Evolutionary conservation across 2,888 invertebrate genomes (phyloP).

Genomic region (Cosmia trapezina): DNA sequence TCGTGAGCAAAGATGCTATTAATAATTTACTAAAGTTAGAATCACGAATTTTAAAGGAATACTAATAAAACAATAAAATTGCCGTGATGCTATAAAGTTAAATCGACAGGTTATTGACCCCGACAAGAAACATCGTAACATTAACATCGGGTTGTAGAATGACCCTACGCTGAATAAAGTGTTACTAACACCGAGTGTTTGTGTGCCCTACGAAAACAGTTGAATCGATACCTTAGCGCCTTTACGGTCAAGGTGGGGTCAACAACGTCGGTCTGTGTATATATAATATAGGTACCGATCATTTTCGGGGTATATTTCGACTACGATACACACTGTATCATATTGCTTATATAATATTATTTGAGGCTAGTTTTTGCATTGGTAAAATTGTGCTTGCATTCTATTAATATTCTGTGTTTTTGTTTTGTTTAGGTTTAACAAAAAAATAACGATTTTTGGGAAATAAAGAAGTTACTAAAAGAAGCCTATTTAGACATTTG

Average conservation of each 20-base stretch:
- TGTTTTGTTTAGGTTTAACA: too few relatives aligned
- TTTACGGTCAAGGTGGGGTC: conserved; percentile 62
- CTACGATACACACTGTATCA: not conserved
- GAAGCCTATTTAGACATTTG: too few relatives aligned
- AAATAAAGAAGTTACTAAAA: too few relatives aligned
- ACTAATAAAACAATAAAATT: not conserved
- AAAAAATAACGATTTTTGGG: too few relatives aligned
- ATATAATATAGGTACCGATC: not conserved
- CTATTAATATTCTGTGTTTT: too few relatives aligned
- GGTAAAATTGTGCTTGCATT: not conserved
- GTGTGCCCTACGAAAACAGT: conserved; percentile 53
- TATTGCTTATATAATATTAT: conserved; percentile 33
- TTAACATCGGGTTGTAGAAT: conserved; percentile 24
- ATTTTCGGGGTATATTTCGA: conserved; percentile 19
- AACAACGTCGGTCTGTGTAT: conserved; percentile 26
- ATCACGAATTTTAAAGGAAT: not conserved
- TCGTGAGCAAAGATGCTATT: too few relatives aligned
- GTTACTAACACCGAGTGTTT: conserved; percentile 46
- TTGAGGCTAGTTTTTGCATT: conserved; percentile 8
- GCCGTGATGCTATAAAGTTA: not conserved
- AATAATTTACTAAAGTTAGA: not conserved
- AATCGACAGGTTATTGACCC: not conserved
- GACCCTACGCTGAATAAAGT: not conserved
- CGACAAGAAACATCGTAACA: not conserved
- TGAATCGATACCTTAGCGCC: conserved; percentile 59